Evolutionary conservation across 37 sponge, comb jelly and placozoan species (phyloP), one percentile per base, ranked within the genome.

Genomic region (Ephydatia muelleri): DNA sequence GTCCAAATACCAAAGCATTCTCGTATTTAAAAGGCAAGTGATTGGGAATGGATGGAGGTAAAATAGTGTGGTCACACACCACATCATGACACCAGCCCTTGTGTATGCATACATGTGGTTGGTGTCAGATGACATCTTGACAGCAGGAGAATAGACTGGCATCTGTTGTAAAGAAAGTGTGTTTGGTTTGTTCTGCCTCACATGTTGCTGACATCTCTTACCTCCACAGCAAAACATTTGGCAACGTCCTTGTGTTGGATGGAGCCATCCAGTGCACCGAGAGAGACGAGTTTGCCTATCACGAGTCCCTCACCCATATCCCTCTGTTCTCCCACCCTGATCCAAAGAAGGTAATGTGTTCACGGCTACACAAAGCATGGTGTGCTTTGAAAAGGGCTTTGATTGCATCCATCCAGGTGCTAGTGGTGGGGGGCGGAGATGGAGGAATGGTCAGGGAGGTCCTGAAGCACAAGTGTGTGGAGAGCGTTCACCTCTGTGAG

Each of bases 351-450:
- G 80, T 75, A 32, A 6, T n/a, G n/a, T n/a, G n/a, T n/a, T n/a
- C n/a, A n/a, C n/a, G n/a, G n/a, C n/a, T n/a, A n/a, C n/a, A n/a
- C n/a, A n/a, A n/a, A n/a, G n/a, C n/a, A n/a, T n/a, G n/a, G n/a
- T n/a, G n/a, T n/a, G n/a, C n/a, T n/a, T 32, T 4, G 57, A 40
- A 78, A n/a, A 5, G 21, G 6, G 34, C 11, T 5, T 5, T 31
- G n/a, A 5, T n/a, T 75, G 4, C 25, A 5, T n/a, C 27, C 27
- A 12, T 79, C 0, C 66, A 94, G 94, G 96, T 97, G 73, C 85
- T 97, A 40, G 85, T 97, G 23, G 89, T 97, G 27, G 97, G 97
- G 12, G 97, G 97, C 23, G 97, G 97, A n/a, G 97, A 97, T 92
- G 97, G 97, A 40, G 97, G 97, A 9, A 95, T 92, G 64, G 66